Base-by-base conservation (phyloP, 2,888 invertebrate genomes). In the Cosmorhoe ocellata region DNA sequence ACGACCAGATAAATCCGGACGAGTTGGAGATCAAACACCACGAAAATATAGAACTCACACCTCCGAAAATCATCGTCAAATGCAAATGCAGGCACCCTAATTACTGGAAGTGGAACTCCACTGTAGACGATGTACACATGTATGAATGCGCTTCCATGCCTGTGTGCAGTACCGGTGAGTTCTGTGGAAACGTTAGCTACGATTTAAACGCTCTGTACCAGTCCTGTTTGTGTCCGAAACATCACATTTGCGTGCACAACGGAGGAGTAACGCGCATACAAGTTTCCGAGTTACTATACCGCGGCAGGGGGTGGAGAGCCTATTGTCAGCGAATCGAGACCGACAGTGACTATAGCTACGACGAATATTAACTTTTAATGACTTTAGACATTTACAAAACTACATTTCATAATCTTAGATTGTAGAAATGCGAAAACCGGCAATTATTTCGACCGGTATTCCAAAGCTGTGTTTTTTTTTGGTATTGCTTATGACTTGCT, bases 151-250 rank as follows among this genome's bases (percentile, higher is more conserved):
- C 80, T 2, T 77, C 91, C 64, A 74, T 93, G 51, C 81, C 81
- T 4, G 72, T 82, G 28, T 94, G 94, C 64, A 79, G 83, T 11
- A 73, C 81, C 0, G 81, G 82, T 0, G 92, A 93, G 28, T 91
- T 91, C 63, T 94, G 94, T 66, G 94, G 94, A 0, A 84, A 92
- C 51, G 90, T 93, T 6, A 85, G 91, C 61, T 74, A 82, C n/a
- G 92, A 93, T 60, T 69, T 91, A 6, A 91, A 90, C 52, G 91
- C 93, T 5, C 79, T 92, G 9, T 93, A 93, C 67, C 93, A 93
- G 64, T 91, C 88, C 5, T 94, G 94, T 56, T 79, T 91, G 14
- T 94, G 94, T 58, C 94, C 93, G 0, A 71, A 73, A 50, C 86
- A 88, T 7, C 91, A 93, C 62, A 84, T 92, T 22, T 94, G 94